A percentile compares a stretch with the other conserved stretches of the same genome.
These are phyloP conservation scores for Bagarius yarrelli DNA, from an alignment of 2,113 vertebrate species.

Conservation along the genomic window DNA sequence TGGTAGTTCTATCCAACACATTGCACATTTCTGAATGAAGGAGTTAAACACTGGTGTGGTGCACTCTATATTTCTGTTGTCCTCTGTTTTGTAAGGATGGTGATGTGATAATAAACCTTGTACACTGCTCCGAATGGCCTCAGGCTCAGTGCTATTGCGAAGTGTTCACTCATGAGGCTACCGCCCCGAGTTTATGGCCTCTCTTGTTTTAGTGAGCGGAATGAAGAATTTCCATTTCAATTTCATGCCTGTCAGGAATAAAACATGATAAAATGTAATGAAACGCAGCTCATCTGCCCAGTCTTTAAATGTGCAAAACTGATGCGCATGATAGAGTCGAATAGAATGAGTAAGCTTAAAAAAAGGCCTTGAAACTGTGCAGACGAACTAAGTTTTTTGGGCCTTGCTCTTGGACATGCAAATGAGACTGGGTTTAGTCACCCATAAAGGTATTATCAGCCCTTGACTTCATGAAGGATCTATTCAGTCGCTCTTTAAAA, in stretches of 20 bases:
- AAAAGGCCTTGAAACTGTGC: conserved; percentile 57
- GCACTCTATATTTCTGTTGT: conserved; percentile 37
- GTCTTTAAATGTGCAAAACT: conserved; percentile 54
- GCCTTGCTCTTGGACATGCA: conserved; percentile 32
- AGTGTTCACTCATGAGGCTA: conserved; percentile 21
- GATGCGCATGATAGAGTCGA: conserved; percentile 45
- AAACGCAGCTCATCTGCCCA: conserved; percentile 49
- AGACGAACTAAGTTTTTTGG: conserved; percentile 31
- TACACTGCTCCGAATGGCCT: conserved; percentile 39
- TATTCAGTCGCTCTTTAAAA: conserved; percentile 32
- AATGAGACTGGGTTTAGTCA: conserved; percentile 49
- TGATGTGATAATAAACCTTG: conserved; percentile 43
- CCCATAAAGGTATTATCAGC: conserved; percentile 39
- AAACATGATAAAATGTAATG: conserved; percentile 57
- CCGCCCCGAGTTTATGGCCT: conserved; percentile 44
- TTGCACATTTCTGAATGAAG: background rate
- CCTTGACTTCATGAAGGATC: conserved; percentile 47
- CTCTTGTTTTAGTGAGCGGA: conserved; percentile 48
- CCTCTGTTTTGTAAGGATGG: conserved; percentile 41
- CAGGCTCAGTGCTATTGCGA: conserved; percentile 31
- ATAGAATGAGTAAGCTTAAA: conserved; percentile 48
- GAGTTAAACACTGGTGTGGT: conserved; percentile 1
- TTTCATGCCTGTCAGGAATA: conserved; percentile 58
- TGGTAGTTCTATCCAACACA: background rate
- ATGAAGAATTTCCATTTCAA: conserved; percentile 56